A percentile compares a stretch with the other conserved stretches of the same genome.
These are phyloP conservation scores for Dimorphilus gyrociliatus DNA, from an alignment of 2,888 invertebrate genomes.

Conservation along the genomic window DNA sequence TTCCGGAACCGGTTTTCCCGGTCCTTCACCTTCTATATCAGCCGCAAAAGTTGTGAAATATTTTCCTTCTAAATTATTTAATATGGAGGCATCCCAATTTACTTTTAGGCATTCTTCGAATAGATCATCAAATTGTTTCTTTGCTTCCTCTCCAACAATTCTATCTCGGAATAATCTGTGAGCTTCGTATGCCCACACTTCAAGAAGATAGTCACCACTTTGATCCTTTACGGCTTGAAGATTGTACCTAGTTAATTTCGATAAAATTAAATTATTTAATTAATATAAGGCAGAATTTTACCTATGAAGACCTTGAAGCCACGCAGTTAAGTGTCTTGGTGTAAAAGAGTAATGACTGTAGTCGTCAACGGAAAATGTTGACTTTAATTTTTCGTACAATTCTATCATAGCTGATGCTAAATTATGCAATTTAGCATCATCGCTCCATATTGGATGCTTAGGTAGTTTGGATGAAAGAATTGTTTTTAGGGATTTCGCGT, in stretches of 20 bases:
- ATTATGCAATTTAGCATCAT: conserved; percentile 43
- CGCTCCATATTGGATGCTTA: conserved; percentile 41
- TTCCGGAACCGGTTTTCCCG: conserved; percentile 36
- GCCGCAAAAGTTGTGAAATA: too few relatives aligned
- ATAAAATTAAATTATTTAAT: too few relatives aligned
- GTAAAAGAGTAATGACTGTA: conserved; percentile 57
- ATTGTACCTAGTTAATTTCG: too few relatives aligned
- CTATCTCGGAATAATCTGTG: conserved; percentile 57
- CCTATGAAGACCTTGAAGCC: conserved; percentile 51
- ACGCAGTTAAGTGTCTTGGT: conserved; percentile 55
- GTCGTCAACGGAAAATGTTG: conserved; percentile 42
- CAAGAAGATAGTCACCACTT: conserved; percentile 33
- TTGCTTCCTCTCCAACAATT: conserved; percentile 50
- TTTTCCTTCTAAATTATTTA: too few relatives aligned
- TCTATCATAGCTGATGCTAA: conserved; percentile 50
- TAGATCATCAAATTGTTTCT: conserved; percentile 49
- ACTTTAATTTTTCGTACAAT: conserved; percentile 8
- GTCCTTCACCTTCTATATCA: too few relatives aligned
- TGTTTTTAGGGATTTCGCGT: conserved; percentile 45
- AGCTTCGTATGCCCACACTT: conserved; percentile 60
- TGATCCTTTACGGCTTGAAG: too few relatives aligned
- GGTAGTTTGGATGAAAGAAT: conserved; percentile 41
- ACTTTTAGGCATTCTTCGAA: too few relatives aligned
- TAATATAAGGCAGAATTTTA: conserved; percentile 41
- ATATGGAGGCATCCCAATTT: too few relatives aligned